These are phyloP conservation scores for Diuraphis noxia DNA, from an alignment of 1,140 invertebrate genomes.

Conservation along the genomic window DNA sequence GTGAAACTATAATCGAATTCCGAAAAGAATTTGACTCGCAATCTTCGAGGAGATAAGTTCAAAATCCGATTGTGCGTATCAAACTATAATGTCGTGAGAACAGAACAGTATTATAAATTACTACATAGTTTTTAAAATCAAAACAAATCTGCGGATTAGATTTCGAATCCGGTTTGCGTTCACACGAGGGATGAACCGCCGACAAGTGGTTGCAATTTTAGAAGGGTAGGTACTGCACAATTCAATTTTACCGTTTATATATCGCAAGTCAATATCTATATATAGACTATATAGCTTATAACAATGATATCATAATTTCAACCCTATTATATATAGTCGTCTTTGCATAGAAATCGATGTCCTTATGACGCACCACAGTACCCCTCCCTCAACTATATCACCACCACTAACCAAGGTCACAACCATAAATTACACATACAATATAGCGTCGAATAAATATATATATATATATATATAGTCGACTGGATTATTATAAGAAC, in stretches of 20 bases:
- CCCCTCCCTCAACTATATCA: background rate
- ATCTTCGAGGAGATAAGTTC: background rate
- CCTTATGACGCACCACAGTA: background rate
- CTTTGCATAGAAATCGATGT: background rate
- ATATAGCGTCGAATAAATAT: background rate
- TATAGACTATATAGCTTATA: background rate
- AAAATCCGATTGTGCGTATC: background rate
- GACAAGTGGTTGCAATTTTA: background rate
- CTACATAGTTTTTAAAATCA: background rate
- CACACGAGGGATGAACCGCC: background rate
- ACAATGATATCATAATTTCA: background rate
- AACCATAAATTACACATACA: background rate
- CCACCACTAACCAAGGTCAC: background rate
- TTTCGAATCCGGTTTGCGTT: background rate
- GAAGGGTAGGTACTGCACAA: too few species aligned
- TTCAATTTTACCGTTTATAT: too few species aligned
- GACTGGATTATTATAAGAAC: conserved; percentile 21
- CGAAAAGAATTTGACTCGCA: background rate
- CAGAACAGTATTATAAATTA: background rate
- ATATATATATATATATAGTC: too few species aligned
- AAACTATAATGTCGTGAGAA: background rate
- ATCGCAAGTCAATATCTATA: background rate
- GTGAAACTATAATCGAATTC: background rate
- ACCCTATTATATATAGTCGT: background rate
- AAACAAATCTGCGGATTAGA: background rate